phyloP scores from a whole-genome alignment of 2,113 vertebrate species.

The Nesogale talazaci region DNA sequence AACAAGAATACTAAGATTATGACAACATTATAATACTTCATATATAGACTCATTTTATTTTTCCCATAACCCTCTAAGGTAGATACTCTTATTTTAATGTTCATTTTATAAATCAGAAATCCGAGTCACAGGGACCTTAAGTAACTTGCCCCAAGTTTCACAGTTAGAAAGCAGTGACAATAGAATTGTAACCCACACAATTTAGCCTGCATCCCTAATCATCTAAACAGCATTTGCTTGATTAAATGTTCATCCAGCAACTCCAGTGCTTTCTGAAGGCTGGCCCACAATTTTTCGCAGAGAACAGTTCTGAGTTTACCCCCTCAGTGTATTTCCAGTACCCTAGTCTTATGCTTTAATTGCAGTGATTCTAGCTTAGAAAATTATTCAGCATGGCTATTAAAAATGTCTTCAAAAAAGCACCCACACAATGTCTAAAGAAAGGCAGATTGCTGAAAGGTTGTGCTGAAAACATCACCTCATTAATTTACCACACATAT shows the following conservation, averaged over 20 bases:
- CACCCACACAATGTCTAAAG: background rate
- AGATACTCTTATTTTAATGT: background rate
- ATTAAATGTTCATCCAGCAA: background rate
- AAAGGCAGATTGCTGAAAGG: background rate
- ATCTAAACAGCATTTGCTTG: background rate
- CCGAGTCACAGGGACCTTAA: background rate
- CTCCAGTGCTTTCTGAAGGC: too few relatives aligned
- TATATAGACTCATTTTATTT: background rate
- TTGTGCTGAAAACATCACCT: background rate
- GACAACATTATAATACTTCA: background rate
- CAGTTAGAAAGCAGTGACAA: background rate
- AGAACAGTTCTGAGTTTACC: background rate
- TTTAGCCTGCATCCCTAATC: background rate
- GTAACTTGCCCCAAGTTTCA: background rate
- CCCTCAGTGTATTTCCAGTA: background rate
- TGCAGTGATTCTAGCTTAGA: constrained; percentile 4
- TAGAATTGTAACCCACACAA: background rate
- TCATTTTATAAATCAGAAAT: background rate
- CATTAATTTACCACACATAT: background rate
- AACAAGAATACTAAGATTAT: background rate
- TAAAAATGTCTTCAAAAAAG: background rate
- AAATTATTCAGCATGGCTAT: background rate
- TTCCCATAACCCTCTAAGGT: background rate
- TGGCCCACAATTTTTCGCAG: background rate
- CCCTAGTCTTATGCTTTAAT: background rate